These are phyloP conservation scores for Florisuga fusca DNA, from an alignment of 2,797 vertebrate species.

Conservation along the genomic window DNA sequence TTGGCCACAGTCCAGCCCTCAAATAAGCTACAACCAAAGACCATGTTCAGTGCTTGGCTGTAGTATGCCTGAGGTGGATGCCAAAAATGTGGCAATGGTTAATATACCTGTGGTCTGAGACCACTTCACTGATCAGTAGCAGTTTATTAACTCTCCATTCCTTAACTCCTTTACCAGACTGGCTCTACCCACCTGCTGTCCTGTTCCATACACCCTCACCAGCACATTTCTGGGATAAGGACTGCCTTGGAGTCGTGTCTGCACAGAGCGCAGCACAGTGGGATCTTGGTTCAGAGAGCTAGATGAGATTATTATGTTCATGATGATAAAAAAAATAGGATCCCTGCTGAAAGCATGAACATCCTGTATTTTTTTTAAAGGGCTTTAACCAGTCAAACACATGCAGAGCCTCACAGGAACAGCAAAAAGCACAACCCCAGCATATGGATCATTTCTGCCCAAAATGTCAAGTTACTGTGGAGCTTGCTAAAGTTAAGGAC, in stretches of 20 bases:
- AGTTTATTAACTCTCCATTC: background rate
- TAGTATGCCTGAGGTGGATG: background rate
- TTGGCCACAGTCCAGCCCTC: background rate
- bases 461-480: background rate
- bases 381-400: background rate
- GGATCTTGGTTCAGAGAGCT: background rate
- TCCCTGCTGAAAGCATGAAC: background rate
- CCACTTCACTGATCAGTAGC: background rate
- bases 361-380: background rate
- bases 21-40: background rate
- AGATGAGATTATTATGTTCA: background rate
- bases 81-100: background rate
- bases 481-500: background rate
- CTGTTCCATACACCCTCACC: background rate
- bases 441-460: background rate
- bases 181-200: background rate
- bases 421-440: background rate
- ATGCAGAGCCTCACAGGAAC: background rate
- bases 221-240: background rate
- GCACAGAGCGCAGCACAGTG: background rate
- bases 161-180: background rate
- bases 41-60: too few species aligned
- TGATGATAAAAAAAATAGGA: background rate
- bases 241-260: background rate
- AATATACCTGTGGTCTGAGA: background rate